These are phyloP conservation scores for Tragulus kanchil DNA, from an alignment of 2,113 vertebrate species.

Conservation along the genomic window DNA sequence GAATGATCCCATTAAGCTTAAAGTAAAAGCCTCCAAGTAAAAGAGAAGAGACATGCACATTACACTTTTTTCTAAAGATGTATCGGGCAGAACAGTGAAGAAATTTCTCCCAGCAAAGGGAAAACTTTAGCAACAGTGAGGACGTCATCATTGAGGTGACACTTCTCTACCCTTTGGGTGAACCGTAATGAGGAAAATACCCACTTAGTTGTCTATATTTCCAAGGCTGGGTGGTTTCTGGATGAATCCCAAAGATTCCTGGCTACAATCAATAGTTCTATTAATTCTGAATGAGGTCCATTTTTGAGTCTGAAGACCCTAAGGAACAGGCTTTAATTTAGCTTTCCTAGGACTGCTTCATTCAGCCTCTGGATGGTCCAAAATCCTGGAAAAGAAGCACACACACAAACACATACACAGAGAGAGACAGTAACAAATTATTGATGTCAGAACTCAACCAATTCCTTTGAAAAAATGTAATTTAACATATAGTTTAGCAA, in stretches of 20 bases:
- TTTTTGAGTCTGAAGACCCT: not conserved
- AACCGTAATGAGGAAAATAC: not conserved
- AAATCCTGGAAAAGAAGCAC: not conserved
- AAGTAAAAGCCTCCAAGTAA: not conserved
- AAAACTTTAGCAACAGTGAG: not conserved
- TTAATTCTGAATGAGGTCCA: not conserved
- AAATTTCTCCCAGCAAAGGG: not conserved
- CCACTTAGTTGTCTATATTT: not conserved
- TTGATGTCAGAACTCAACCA: not conserved
- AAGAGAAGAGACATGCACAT: no score
- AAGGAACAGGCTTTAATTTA: not conserved
- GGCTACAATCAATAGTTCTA: not conserved
- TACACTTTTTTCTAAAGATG: not conserved
- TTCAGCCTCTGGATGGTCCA: not conserved
- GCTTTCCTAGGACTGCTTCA: not conserved
- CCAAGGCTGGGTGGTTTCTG: not conserved
- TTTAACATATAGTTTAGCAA: not conserved
- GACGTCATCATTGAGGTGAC: not conserved
- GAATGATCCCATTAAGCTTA: fast-evolving
- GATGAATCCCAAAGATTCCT: not conserved
- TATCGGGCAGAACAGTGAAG: not conserved
- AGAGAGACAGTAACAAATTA: not conserved
- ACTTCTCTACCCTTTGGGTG: not conserved
- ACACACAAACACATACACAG: not conserved
- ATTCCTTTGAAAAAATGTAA: not conserved